These are phyloP conservation scores for Hemicentrotus pulcherrimus DNA, from an alignment of 35 echinoderm and acorn worm species.

Conservation along the genomic window DNA sequence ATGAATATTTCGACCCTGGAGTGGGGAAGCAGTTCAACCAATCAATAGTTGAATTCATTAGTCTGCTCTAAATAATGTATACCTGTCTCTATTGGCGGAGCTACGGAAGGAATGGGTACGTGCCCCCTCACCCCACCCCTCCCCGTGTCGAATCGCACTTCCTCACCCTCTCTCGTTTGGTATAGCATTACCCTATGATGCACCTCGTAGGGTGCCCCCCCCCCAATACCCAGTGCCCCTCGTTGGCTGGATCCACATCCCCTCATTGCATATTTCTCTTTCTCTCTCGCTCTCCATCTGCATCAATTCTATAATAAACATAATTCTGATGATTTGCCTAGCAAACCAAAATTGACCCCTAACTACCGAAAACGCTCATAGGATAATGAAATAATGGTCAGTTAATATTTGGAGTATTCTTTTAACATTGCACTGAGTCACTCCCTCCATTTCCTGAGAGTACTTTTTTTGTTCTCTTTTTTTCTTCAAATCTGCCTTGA, in stretches of 20 bases:
- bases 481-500: not conserved
- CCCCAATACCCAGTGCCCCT: not conserved
- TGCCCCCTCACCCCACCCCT: too few relatives aligned
- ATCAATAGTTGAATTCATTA: slow-evolving; percentile 4
- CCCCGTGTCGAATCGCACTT: too few relatives aligned
- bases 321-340: not conserved
- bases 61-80: not conserved
- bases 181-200: too few relatives aligned
- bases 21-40: slow-evolving; percentile 7
- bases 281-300: not conserved
- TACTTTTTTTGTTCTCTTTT: not conserved
- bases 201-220: too few relatives aligned
- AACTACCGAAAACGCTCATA: not conserved
- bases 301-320: not conserved
- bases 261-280: not conserved
- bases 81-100: not conserved
- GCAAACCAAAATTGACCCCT: not conserved
- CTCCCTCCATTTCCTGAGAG: not conserved
- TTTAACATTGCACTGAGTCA: not conserved
- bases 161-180: too few relatives aligned
- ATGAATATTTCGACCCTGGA: slow-evolving; percentile 10
- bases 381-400: not conserved
- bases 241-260: not conserved
- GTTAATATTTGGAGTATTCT: not conserved
- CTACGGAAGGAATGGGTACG: not conserved